Conservation (phyloP, 1,140 invertebrate species). For the Sitobion miscanthi region DNA sequence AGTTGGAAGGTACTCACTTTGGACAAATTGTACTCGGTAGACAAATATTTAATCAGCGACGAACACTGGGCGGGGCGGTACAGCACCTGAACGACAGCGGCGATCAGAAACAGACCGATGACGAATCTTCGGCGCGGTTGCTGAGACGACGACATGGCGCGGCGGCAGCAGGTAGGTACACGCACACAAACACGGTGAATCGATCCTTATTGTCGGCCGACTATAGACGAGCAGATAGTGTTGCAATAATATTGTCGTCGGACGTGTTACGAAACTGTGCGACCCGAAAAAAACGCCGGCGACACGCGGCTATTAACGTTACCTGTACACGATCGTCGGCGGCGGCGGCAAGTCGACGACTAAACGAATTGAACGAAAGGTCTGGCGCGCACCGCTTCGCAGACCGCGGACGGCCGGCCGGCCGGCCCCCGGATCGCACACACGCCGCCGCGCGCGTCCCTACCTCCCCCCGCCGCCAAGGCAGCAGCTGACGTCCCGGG, state of each 20-base stretch:
- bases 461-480: background rate
- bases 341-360: constrained; percentile 43
- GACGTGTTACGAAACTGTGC: background rate
- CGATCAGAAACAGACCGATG: constrained; percentile 8
- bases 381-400: background rate
- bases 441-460: background rate
- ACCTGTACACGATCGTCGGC: background rate
- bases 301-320: background rate
- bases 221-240: background rate
- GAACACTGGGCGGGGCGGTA: constrained; percentile 26
- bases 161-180: background rate
- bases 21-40: constrained; percentile 23
- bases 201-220: background rate
- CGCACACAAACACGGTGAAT: background rate
- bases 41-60: constrained; percentile 13
- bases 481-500: background rate
- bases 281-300: background rate
- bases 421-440: constrained; percentile 39
- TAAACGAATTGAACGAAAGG: constrained; percentile 14
- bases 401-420: background rate
- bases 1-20: background rate
- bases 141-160: constrained; percentile 21
- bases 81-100: constrained; percentile 23
- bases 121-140: background rate
- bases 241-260: background rate